Base-by-base conservation (phyloP, 2,797 vertebrate species). In the Fundulus diaphanus region DNA sequence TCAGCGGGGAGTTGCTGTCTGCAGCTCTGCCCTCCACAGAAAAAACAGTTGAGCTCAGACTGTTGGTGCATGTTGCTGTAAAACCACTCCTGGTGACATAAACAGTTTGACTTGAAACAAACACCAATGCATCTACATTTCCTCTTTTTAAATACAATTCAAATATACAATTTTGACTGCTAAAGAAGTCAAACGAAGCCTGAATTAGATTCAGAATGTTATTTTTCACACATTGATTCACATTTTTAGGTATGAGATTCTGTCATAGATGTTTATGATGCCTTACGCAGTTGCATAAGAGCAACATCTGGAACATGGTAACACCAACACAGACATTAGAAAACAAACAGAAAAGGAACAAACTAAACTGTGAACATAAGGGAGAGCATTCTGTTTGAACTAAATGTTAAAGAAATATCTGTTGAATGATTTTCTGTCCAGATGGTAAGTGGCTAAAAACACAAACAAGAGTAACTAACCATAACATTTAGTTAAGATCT, bases 1-100 rank as follows among this genome's bases (percentile, higher is more conserved):
- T 78, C 81, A 83, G 69, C 77, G 54, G 74, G 74, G 65, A 74
- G 59, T 73, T 71, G 16, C 15, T 70, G 48, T 69, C 24, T 61
- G 56, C 35, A 51, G 52, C 63, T 44, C 46, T 24, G 11, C 51
- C 74, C 68, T 22, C 51, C 54, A 66, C 18, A 15, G 15, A 22
- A 67, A 67, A n/a, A 33, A 29, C 44, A n/a, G 63, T 82, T 67
- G 31, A 72, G 22, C 65, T 46, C 76, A 70, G 81, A 78, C 77
- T 76, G 81, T 82, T 67, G 40, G 63, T 67, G 40, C 13, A 27
- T 8, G 6, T 67, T 67, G 18, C 40, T 27, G 37, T 67, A 67
- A 67, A 67, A 44, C n/a, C 37, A 67, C 63, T 44, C 40, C 61
- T 65, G 22, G 61, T 65, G 61, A 15, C 35, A 65, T 40, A 65